phyloP scores from a whole-genome alignment of 2,113 vertebrate genomes.

The Galeopterus variegatus region DNA sequence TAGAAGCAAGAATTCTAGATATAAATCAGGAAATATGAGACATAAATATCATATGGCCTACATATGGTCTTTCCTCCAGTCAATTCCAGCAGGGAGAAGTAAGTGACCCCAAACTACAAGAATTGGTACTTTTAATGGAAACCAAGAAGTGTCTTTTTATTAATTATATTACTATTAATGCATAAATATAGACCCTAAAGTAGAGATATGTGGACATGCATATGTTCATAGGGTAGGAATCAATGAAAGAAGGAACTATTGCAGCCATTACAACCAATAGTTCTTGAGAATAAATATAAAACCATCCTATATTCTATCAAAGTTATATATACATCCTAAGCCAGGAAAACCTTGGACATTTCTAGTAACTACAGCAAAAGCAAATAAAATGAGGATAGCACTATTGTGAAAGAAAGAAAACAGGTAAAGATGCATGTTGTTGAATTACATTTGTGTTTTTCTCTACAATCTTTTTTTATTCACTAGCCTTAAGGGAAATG shows the following conservation, averaged over 20 bases:
- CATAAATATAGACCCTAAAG: not conserved
- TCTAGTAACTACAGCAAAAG: conserved; percentile 19
- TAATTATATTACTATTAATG: not conserved
- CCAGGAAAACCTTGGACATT: not conserved
- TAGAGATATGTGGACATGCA: not conserved
- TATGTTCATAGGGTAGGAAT: not conserved
- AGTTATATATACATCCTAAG: not conserved
- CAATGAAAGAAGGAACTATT: not conserved
- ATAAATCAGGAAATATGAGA: not conserved
- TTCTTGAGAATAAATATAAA: not conserved
- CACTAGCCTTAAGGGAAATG: conserved; percentile 47
- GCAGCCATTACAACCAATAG: not conserved
- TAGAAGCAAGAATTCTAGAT: not conserved
- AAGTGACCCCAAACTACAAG: not conserved
- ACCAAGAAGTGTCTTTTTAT: not conserved
- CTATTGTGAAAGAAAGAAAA: not conserved
- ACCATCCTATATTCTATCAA: not conserved
- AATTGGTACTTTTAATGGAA: conserved; percentile 17
- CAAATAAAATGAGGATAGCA: not conserved
- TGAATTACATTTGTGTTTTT: conserved; percentile 64
- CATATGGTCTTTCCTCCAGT: not conserved
- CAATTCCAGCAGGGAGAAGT: not conserved
- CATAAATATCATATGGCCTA: not conserved
- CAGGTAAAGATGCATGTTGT: not conserved
- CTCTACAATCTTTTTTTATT: conserved; percentile 68